Percentiles rank a stretch among this genome's conserved stretches.
Conservation (phyloP, 2,797 vertebrate genomes). For the Pantherophis vulpinus region DNA sequence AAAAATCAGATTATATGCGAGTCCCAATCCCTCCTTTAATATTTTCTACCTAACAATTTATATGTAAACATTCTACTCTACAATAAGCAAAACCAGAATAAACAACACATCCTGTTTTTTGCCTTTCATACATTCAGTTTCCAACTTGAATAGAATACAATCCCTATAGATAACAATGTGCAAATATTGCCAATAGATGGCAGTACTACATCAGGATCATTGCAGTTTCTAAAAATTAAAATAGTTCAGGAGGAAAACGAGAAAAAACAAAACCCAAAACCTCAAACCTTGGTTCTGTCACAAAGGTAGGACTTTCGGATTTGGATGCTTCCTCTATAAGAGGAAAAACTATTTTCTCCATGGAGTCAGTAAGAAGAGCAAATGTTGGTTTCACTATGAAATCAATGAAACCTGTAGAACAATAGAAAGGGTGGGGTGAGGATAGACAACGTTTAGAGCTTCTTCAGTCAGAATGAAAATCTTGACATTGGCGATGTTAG, state of each 20-base stretch:
- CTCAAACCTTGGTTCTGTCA: constrained; percentile 72
- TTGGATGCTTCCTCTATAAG: constrained; percentile 92
- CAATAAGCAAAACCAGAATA: background rate
- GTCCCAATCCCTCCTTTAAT: background rate
- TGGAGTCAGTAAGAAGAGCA: constrained; percentile 91
- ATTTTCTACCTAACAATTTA: background rate
- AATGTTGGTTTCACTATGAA: constrained; percentile 96
- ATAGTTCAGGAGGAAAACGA: background rate
- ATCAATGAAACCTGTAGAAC: constrained; percentile 85
- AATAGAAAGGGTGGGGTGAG: background rate
- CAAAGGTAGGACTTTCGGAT: constrained; percentile 71
- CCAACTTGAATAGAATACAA: fast-evolving
- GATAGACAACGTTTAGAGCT: constrained; percentile 30
- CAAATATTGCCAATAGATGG: constrained; percentile 62
- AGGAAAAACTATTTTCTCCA: constrained; percentile 96
- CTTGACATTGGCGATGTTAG: background rate
- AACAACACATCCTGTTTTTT: background rate
- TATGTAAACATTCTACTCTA: background rate
- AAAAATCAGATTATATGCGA: background rate
- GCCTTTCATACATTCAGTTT: background rate
- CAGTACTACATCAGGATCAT: constrained; percentile 51
- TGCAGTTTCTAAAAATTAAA: constrained; percentile 4
- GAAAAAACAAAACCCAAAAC: constrained; percentile 27
- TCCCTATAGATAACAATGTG: constrained; percentile 26
- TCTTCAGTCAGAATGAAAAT: constrained; percentile 5